Conservation (phyloP, 2,113 vertebrate species). For the Anarrhichthys ocellatus region DNA sequence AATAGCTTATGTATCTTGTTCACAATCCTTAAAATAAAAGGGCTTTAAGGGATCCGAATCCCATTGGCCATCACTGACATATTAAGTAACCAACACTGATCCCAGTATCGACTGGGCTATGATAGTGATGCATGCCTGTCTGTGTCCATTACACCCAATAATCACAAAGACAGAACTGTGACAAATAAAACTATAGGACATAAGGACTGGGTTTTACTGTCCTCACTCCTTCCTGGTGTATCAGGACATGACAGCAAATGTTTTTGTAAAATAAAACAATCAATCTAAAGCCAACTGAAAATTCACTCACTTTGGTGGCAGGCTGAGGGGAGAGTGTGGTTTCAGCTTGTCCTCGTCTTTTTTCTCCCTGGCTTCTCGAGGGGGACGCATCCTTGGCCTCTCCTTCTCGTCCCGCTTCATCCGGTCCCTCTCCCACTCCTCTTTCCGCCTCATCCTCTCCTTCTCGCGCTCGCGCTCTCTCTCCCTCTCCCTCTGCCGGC, state of each 20-base stretch:
- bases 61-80: too few species aligned
- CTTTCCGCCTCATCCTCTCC: conserved; percentile 90
- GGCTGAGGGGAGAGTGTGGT: conserved; percentile 85
- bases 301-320: conserved; percentile 87
- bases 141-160: neutral
- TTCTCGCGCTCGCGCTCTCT: conserved; percentile 91
- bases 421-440: conserved; percentile 92
- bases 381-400: conserved; percentile 88
- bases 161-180: neutral
- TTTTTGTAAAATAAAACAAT: neutral
- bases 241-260: neutral
- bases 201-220: neutral
- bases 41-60: too few species aligned
- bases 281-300: neutral
- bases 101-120: neutral
- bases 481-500: conserved; percentile 89
- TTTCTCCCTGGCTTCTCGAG: conserved; percentile 88
- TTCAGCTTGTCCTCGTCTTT: conserved; percentile 94
- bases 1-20: too few species aligned
- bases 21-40: too few species aligned
- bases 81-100: neutral
- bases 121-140: neutral
- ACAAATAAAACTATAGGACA: neutral
- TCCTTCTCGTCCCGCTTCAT: conserved; percentile 93
- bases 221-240: neutral